Conservation (phyloP, 2,113 vertebrate species). For the Tachuris rubrigastra region DNA sequence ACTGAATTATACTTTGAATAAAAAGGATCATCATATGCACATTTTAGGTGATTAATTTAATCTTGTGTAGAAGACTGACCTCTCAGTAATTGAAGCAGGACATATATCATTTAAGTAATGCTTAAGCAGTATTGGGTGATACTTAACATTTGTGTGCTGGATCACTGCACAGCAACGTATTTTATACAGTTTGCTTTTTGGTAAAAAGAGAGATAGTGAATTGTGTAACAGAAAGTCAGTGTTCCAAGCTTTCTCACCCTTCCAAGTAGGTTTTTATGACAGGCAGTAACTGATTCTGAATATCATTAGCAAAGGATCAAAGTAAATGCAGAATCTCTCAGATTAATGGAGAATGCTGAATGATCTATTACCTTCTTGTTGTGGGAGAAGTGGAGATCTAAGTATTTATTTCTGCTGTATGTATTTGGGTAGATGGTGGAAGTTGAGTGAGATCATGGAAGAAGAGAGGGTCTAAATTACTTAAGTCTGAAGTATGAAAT, state of each 20-base stretch:
- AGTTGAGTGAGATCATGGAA: background rate
- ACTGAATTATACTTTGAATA: background rate
- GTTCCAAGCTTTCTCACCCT: background rate
- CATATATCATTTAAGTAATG: background rate
- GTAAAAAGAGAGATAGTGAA: background rate
- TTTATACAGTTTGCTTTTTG: background rate
- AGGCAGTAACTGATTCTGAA: background rate
- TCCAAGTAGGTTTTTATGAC: background rate
- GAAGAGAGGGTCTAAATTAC: background rate
- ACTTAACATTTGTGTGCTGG: background rate
- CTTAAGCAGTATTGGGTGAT: background rate
- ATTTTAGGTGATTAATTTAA: background rate
- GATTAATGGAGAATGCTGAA: background rate
- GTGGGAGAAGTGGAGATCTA: background rate
- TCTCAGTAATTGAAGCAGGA: background rate
- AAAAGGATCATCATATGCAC: background rate
- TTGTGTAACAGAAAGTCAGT: background rate
- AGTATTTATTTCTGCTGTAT: background rate
- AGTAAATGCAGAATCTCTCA: background rate
- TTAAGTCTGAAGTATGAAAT: background rate
- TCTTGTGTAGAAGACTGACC: background rate
- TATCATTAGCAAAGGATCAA: background rate
- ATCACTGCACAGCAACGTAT: background rate
- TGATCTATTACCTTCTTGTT: background rate
- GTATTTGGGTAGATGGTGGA: background rate